phyloP scores from a whole-genome alignment of 1,140 invertebrate species.

The Popillia japonica region DNA sequence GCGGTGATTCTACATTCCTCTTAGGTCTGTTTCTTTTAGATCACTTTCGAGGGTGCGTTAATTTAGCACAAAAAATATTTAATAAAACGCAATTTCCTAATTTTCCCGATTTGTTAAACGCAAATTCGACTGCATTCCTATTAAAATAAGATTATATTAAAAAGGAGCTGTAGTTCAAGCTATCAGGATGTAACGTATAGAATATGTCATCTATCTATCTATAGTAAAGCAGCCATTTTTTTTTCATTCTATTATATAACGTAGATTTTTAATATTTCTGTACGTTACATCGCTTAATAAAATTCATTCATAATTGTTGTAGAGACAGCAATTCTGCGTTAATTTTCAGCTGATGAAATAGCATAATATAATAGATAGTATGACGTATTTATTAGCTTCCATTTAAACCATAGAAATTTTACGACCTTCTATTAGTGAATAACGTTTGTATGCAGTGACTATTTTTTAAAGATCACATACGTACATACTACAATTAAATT shows the following conservation, averaged over 20 bases:
- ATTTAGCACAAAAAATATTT: no score
- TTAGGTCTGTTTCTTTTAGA: no score
- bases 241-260: no score
- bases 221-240: no score
- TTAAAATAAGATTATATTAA: background rate
- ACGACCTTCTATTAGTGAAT: constrained; percentile 3
- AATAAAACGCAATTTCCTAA: no score
- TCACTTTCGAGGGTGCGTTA: no score
- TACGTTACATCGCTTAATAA: background rate
- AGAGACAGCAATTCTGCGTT: background rate
- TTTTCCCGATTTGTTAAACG: no score
- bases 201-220: background rate
- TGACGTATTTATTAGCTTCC: background rate
- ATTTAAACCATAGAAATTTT: constrained; percentile 11
- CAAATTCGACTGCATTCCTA: no score
- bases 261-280: background rate
- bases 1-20: no score
- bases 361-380: no score
- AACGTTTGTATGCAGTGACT: constrained; percentile 7
- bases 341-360: background rate
- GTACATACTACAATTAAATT: background rate
- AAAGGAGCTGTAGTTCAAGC: background rate
- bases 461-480: background rate
- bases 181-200: background rate
- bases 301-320: background rate